These are phyloP conservation scores for Calliopum simillimum DNA, from an alignment of 2,888 invertebrate genomes.

Conservation along the genomic window DNA sequence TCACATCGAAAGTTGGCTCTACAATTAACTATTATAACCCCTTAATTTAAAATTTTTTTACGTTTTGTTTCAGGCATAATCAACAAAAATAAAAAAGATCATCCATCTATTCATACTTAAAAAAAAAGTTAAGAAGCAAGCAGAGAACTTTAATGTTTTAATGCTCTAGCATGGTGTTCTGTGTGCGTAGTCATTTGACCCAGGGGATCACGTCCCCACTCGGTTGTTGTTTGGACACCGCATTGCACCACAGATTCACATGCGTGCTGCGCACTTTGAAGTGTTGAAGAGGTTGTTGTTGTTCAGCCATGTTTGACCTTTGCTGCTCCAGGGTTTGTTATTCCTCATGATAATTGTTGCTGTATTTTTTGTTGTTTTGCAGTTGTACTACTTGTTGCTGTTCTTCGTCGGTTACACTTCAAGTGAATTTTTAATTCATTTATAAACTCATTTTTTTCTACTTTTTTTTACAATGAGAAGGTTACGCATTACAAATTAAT, in stretches of 20 bases:
- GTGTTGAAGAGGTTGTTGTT: neutral
- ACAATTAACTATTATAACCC: too few species aligned
- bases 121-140: too few species aligned
- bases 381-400: too few species aligned
- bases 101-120: too few species aligned
- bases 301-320: constrained; percentile 26
- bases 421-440: constrained; percentile 13
- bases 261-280: constrained; percentile 3
- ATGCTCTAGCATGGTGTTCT: neutral
- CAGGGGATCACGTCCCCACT: constrained; percentile 3
- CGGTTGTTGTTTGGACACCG: neutral
- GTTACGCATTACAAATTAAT: constrained; percentile 14
- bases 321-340: constrained; percentile 5
- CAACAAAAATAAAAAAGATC: too few species aligned
- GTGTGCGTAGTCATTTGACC: constrained; percentile 1
- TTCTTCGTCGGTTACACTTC: constrained; percentile 3
- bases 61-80: too few species aligned
- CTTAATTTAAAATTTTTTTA: too few species aligned
- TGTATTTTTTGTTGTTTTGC: too few species aligned
- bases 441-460: neutral
- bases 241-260: too few species aligned
- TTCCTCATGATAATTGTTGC: neutral
- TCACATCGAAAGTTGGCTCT: too few species aligned
- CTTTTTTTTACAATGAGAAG: neutral
- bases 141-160: neutral